Base-by-base conservation (phyloP, 2,797 vertebrate species). In the Sebastes flavidus region DNA sequence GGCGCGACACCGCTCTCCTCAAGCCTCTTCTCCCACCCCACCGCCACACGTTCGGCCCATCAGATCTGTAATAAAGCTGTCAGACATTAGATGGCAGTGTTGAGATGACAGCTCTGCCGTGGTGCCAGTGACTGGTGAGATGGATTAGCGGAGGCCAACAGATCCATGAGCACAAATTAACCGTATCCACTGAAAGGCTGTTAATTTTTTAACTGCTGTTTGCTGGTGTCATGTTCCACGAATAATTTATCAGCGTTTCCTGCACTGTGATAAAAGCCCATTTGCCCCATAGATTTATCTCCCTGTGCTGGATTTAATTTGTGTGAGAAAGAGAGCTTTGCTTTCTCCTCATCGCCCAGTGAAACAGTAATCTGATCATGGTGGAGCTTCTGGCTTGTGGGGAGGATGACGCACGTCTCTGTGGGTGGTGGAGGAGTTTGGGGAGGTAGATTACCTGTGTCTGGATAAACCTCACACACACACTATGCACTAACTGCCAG, bases 41-140 rank as follows among this genome's bases (percentile, higher is more conserved):
- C 46, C 29, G 24, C 36, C 46, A 22, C 54, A 27, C 11, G 30
- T 60, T 42, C 55, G 59, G 9, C 10, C 34, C 42, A 32, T 75
- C 30, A 75, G 54, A 75, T 75, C 55, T 93, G 94, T 82, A 90
- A 73, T 92, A 71, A 83, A 77, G 66, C 74, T 65, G 75, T 81
- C 75, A 72, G 88, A 78, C 95, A 87, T 90, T 91, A 95, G 95
- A 94, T 95, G 96, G 95, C 95, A 91, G 91, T 91, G 92, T 94
- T 90, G 93, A 67, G 89, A 90, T 86, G 91, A 83, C 83, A 59
- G 75, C 75, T 20, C 72, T n/a, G 72, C 79, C 71, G 36, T 70
- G 4, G 52, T 66, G 62, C 59, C 71, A 74, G 49, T 55, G 65
- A 65, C 75, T 71, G 52, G 46, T 59, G 67, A 93, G 87, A 86